Conservation (phyloP, 2,113 vertebrate genomes). For the Desmodus rotundus region DNA sequence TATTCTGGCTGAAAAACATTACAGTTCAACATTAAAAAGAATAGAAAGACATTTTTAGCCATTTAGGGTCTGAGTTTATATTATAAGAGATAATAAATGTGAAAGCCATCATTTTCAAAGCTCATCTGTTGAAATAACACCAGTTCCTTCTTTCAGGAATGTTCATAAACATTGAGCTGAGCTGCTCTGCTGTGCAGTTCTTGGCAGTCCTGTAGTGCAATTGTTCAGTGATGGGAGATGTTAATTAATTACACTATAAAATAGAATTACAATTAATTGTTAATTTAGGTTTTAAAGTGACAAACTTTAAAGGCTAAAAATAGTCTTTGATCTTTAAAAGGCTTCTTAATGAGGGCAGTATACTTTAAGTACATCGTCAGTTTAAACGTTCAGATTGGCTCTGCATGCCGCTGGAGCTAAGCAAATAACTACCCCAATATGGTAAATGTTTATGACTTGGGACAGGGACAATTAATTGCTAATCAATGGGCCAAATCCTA, state of each 20-base stretch:
- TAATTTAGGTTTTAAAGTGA: slow-evolving; percentile 75
- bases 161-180: not conserved
- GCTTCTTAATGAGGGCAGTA: slow-evolving; percentile 72
- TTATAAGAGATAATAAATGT: not conserved
- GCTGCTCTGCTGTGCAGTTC: not conserved
- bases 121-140: not conserved
- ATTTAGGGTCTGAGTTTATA: not conserved
- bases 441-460: slow-evolving; percentile 75
- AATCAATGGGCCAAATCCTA: slow-evolving; percentile 68
- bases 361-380: slow-evolving; percentile 73
- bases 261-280: slow-evolving; percentile 78
- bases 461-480: slow-evolving; percentile 69
- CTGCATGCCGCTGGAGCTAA: slow-evolving; percentile 49
- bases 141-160: not conserved
- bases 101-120: not conserved
- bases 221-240: slow-evolving; percentile 19
- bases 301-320: slow-evolving; percentile 72
- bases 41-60: not conserved
- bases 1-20: not conserved
- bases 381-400: slow-evolving; percentile 69
- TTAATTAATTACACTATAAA: slow-evolving; percentile 75
- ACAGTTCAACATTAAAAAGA: not conserved
- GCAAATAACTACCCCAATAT: slow-evolving; percentile 70
- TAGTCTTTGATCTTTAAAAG: slow-evolving; percentile 74
- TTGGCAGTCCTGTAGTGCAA: not conserved